Conservation (phyloP, 2,113 vertebrate genomes). For the Bettongia penicillata region DNA sequence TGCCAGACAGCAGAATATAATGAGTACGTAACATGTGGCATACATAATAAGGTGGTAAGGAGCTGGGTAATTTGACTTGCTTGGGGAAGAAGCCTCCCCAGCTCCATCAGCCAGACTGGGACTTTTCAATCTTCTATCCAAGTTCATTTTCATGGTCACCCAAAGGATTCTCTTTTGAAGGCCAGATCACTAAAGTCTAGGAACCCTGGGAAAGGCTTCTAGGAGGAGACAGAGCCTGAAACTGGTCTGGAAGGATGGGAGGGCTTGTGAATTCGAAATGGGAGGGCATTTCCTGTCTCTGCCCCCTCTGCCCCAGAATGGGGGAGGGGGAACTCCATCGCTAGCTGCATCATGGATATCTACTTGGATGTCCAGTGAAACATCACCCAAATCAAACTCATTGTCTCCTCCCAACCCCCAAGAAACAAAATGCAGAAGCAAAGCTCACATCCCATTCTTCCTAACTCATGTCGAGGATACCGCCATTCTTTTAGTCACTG, state of each 20-base stretch:
- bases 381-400: background rate
- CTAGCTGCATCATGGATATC: background rate
- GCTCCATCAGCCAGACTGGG: background rate
- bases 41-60: background rate
- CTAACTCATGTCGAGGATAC: background rate
- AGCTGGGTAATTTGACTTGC: background rate
- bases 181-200: background rate
- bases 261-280: background rate
- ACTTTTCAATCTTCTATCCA: background rate
- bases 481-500: background rate
- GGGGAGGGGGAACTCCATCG: background rate
- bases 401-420: background rate
- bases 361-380: background rate
- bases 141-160: background rate
- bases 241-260: background rate
- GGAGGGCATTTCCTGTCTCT: background rate
- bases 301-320: background rate
- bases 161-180: background rate
- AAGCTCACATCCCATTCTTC: background rate
- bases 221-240: background rate
- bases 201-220: background rate
- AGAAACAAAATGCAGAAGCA: background rate
- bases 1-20: conserved; percentile 19
- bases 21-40: background rate
- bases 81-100: background rate